Percentiles rank a stretch among this genome's conserved stretches.
Evolutionary conservation across 1,140 invertebrate genomes (phyloP).

Genomic region (Heliconius hermathena): DNA sequence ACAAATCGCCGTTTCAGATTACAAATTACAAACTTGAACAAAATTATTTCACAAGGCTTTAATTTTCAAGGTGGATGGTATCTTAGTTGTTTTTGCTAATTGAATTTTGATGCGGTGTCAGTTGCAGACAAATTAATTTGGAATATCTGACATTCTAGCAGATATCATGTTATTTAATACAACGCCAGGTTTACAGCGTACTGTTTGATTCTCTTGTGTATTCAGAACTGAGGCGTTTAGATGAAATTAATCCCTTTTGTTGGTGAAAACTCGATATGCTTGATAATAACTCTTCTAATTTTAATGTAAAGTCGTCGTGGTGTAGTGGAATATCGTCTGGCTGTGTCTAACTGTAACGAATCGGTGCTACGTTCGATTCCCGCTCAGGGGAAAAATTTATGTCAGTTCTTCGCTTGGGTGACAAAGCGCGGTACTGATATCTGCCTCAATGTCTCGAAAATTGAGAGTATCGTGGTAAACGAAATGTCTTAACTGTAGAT

Average conservation of each 20-base stretch:
- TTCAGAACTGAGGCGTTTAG: not conserved
- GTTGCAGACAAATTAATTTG: conserved; percentile 38
- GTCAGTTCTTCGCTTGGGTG: too few species aligned
- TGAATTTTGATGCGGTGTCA: conserved; percentile 48
- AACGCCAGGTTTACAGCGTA: not conserved
- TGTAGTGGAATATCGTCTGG: not conserved
- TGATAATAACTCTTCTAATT: not conserved
- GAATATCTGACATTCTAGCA: not conserved
- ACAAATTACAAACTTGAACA: conserved; percentile 49
- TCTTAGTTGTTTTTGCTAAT: conserved; percentile 47
- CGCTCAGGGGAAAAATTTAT: too few species aligned
- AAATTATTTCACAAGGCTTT: conserved; percentile 48
- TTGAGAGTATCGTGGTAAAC: too few species aligned
- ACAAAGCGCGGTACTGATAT: too few species aligned
- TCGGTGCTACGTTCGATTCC: too few species aligned
- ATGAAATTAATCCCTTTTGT: not conserved
- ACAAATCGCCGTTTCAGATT: conserved; percentile 38
- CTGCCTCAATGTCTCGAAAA: too few species aligned
- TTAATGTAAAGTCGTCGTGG: not conserved
- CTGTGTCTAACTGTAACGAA: too few species aligned
- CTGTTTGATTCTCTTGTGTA: not conserved
- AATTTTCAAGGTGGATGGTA: conserved; percentile 40
- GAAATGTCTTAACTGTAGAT: too few species aligned
- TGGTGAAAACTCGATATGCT: not conserved
- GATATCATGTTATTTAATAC: conserved; percentile 9